A percentile compares a stretch with the other conserved stretches of the same genome.
Conservation (phyloP, 2,113 vertebrate genomes). For the Merops nubicus region DNA sequence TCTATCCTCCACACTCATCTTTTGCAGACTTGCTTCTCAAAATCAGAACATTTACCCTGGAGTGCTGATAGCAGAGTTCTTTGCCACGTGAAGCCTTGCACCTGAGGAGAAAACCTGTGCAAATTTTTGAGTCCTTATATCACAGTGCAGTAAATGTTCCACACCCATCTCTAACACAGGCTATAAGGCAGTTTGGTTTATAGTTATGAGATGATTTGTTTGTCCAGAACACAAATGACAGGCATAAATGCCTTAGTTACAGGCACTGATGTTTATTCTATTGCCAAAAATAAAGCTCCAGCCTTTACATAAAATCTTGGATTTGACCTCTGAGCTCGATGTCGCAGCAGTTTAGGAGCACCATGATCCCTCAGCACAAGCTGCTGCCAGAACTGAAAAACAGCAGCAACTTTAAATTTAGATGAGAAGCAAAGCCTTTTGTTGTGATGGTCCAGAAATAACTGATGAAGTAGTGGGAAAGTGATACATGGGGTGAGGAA, state of each 20-base stretch:
- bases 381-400: background rate
- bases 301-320: background rate
- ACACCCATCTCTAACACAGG: background rate
- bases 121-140: background rate
- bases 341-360: background rate
- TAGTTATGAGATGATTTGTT: background rate
- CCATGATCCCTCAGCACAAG: background rate
- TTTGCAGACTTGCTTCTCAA: background rate
- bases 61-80: background rate
- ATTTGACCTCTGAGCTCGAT: background rate
- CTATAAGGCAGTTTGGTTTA: background rate
- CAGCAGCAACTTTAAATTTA: background rate
- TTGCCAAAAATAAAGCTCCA: slow-evolving; percentile 2
- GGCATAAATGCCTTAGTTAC: background rate
- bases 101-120: background rate
- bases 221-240: background rate
- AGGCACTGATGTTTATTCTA: background rate
- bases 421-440: background rate
- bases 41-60: background rate
- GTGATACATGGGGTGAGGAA: background rate
- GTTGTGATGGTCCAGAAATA: background rate
- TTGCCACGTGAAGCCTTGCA: background rate
- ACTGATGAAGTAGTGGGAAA: background rate
- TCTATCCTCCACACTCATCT: background rate
- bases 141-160: background rate